Conservation (phyloP, 2,113 vertebrate genomes). For the Corapipo altera region DNA sequence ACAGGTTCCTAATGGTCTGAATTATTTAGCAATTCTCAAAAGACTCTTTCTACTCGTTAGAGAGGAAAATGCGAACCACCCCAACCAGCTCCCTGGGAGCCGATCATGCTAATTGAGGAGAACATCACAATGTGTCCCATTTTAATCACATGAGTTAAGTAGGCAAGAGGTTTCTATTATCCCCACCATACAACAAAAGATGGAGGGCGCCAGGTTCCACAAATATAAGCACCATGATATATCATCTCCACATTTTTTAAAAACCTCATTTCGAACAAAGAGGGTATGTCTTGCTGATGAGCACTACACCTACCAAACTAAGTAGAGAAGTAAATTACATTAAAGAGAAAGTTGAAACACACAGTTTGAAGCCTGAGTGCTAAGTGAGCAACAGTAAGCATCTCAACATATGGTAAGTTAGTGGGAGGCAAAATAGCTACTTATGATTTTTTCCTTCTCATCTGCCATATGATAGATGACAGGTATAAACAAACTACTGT, state of each 20-base stretch:
- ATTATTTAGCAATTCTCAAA: constrained; percentile 67
- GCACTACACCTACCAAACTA: not conserved
- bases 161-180: constrained; percentile 8
- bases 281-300: not conserved
- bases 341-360: not conserved
- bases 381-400: not conserved
- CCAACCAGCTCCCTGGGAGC: not conserved
- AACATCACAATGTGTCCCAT: constrained; percentile 45
- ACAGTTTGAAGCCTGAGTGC: not conserved
- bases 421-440: not conserved
- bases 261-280: not conserved
- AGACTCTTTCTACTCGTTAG: constrained; percentile 54
- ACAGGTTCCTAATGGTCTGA: constrained; percentile 68
- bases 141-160: constrained; percentile 41
- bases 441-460: not conserved
- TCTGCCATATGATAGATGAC: not conserved
- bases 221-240: not conserved
- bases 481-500: not conserved
- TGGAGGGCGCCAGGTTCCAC: not conserved
- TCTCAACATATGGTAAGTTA: not conserved
- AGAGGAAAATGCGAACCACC: constrained; percentile 5
- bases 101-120: constrained; percentile 51
- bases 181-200: not conserved
- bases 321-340: not conserved
- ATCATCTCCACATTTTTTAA: not conserved